A percentile compares a stretch with the other conserved stretches of the same genome.
Evolutionary conservation across 2,797 vertebrate species (phyloP).

Genomic region (Dicrostonyx torquatus): DNA sequence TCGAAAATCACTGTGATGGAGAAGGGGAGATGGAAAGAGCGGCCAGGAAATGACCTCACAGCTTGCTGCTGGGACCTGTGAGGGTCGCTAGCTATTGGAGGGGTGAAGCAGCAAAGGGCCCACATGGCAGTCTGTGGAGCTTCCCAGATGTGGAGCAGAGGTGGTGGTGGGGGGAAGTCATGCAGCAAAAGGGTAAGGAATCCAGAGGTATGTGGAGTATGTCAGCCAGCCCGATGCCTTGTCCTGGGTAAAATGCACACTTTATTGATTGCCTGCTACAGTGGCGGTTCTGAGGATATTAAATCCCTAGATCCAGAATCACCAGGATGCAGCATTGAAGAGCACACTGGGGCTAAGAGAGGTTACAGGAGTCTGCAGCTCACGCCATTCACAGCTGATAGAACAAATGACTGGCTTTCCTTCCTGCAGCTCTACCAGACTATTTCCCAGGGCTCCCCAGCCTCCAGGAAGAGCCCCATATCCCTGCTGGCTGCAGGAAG

Average conservation of each 20-base stretch:
- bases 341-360: background rate
- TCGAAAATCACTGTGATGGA: fast-evolving
- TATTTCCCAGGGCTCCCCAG: background rate
- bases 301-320: background rate
- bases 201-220: no score
- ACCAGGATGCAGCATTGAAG: background rate
- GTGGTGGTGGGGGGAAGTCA: fast-evolving
- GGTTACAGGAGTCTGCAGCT: background rate
- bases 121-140: background rate
- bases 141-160: no score
- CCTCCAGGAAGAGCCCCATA: background rate
- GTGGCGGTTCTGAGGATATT: background rate
- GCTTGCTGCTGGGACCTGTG: background rate
- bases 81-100: background rate
- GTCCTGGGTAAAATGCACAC: background rate
- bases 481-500: background rate
- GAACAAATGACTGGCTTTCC: background rate
- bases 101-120: background rate
- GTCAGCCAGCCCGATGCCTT: no score
- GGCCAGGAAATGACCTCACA: background rate
- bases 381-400: background rate
- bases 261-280: background rate
- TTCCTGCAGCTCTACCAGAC: background rate
- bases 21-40: background rate
- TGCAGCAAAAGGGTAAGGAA: background rate